Conservation (phyloP, 2,113 vertebrate genomes). For the Phyllostomus hastatus region DNA sequence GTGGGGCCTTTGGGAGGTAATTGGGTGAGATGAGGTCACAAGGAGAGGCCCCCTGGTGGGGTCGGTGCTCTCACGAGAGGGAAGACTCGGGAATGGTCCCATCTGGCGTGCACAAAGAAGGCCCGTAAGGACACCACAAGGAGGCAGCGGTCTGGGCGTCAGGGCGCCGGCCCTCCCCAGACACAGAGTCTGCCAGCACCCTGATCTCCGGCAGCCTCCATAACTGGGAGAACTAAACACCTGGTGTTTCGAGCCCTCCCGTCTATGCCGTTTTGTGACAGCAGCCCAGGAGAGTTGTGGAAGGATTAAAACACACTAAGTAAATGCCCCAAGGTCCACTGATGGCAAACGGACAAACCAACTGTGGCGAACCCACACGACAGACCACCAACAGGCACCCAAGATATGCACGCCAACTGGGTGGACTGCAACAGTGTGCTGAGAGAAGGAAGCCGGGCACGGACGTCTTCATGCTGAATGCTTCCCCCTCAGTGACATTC, state of each 20-base stretch:
- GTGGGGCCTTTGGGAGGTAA: not conserved
- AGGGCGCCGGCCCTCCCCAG: not conserved
- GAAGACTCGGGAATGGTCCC: not conserved
- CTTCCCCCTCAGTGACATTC: not conserved
- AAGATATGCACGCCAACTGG: rapidly evolving
- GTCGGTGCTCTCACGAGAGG: not conserved
- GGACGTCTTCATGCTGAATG: rapidly evolving
- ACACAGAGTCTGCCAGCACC: rapidly evolving
- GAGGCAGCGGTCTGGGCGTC: not conserved
- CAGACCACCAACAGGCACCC: rapidly evolving
- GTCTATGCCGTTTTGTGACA: not conserved
- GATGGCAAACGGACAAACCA: rapidly evolving
- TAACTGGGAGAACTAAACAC: not conserved
- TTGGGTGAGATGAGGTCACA: not conserved
- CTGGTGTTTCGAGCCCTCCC: not conserved
- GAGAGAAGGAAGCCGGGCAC: not conserved
- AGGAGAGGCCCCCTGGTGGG: not conserved
- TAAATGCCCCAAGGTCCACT: not conserved
- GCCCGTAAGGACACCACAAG: not conserved
- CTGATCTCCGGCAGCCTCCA: not conserved
- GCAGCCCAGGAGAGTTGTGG: not conserved
- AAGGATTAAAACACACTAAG: not conserved
- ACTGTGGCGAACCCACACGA: rapidly evolving
- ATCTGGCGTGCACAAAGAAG: not conserved
- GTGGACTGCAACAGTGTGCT: not conserved